Percentiles rank a stretch among this genome's conserved stretches.
Conservation (phyloP, 2,113 vertebrate species). For the Nerophis ophidion region DNA sequence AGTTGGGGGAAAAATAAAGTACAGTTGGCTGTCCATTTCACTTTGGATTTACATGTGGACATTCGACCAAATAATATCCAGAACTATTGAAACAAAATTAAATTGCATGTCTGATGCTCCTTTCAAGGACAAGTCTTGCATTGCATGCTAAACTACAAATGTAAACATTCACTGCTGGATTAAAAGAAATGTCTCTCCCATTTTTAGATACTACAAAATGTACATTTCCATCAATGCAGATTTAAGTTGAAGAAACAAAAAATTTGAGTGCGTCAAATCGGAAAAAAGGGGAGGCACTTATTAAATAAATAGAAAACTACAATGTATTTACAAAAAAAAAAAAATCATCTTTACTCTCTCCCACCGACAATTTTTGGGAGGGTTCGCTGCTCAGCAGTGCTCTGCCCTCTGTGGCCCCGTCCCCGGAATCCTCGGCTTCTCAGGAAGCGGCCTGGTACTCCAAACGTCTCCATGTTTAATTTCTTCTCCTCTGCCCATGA, state of each 20-base stretch:
- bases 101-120: conserved; percentile 3
- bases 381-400: conserved; percentile 62
- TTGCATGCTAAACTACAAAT: conserved; percentile 9
- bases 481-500: conserved; percentile 97
- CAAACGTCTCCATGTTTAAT: conserved; percentile 93
- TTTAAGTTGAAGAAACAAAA: conserved; percentile 14
- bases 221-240: conserved; percentile 7
- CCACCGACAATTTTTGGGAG: conserved; percentile 82
- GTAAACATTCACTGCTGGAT: conserved; percentile 14
- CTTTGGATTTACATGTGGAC: conserved; percentile 13
- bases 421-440: conserved; percentile 85
- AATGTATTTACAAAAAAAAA: conserved; percentile 47
- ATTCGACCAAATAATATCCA: conserved; percentile 9
- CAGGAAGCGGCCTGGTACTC: conserved; percentile 86
- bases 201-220: conserved; percentile 20
- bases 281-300: conserved; percentile 30
- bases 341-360: conserved; percentile 62
- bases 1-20: conserved; percentile 3
- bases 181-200: conserved; percentile 39
- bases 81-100: neutral
- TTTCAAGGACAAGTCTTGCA: conserved; percentile 15
- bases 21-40: neutral
- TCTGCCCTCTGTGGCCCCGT: conserved; percentile 78
- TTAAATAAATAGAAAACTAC: conserved; percentile 52
- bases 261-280: conserved; percentile 6